These are phyloP conservation scores for Mesochorus sp. DNA, from an alignment of 2,888 invertebrate species.

Conservation along the genomic window DNA sequence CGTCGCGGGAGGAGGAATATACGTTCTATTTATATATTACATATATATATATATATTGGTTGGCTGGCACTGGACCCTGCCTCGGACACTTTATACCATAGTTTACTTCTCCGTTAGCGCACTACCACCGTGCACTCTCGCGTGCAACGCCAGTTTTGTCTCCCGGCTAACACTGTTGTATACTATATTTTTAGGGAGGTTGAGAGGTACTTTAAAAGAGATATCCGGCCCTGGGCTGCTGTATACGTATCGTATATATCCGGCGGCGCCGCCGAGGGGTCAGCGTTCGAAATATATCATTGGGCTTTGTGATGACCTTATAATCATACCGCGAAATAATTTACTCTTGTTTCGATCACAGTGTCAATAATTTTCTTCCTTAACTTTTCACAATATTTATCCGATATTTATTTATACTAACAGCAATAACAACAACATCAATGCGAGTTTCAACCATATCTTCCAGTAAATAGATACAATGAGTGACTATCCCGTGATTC, in stretches of 20 bases:
- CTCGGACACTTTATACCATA: constrained; percentile 56
- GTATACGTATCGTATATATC: neutral
- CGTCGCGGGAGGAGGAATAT: too few relatives aligned
- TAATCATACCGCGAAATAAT: constrained; percentile 8
- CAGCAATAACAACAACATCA: too few relatives aligned
- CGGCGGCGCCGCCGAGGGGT: neutral
- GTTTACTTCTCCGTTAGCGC: constrained; percentile 47
- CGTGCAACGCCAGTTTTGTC: constrained; percentile 25
- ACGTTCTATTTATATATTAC: too few relatives aligned
- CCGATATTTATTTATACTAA: too few relatives aligned
- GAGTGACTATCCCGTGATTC: too few relatives aligned
- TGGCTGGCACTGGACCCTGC: constrained; percentile 30
- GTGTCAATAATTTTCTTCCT: too few relatives aligned
- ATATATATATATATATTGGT: neutral
- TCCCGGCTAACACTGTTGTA: neutral
- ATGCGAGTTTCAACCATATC: too few relatives aligned
- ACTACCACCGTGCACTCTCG: constrained; percentile 32
- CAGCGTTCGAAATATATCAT: neutral
- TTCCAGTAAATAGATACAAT: too few relatives aligned
- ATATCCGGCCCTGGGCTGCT: constrained; percentile 21
- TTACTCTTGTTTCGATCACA: neutral
- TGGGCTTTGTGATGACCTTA: constrained; percentile 34
- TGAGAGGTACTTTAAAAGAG: constrained; percentile 52
- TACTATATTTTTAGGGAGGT: constrained; percentile 13
- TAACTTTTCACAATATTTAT: too few relatives aligned